phyloP scores from a whole-genome alignment of 2,797 vertebrate genomes.

The Loris lydekkerianus region DNA sequence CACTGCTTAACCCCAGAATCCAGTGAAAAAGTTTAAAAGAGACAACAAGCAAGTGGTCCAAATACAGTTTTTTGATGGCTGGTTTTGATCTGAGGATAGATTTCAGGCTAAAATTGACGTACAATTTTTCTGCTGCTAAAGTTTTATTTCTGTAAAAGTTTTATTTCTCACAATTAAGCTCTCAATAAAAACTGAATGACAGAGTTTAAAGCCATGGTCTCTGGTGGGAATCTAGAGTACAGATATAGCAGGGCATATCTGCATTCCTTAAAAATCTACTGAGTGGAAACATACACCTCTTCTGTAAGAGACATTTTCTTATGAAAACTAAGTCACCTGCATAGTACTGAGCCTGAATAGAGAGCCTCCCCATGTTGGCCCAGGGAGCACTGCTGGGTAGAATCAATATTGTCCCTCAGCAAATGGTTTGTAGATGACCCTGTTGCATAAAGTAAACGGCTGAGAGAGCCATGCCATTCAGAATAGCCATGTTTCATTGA shows the following conservation, averaged over 20 bases:
- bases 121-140: too few species aligned
- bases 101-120: background rate
- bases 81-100: conserved; percentile 28
- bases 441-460: background rate
- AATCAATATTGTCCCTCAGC: background rate
- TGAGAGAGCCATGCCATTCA: background rate
- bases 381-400: background rate
- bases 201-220: conserved; percentile 47
- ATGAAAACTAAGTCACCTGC: background rate
- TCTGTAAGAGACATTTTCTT: conserved; percentile 25
- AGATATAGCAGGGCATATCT: background rate
- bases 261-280: background rate
- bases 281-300: background rate
- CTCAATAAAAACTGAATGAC: conserved; percentile 28
- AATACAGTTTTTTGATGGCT: background rate
- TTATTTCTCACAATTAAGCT: conserved; percentile 55
- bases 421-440: background rate
- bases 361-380: background rate
- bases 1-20: background rate
- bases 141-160: background rate
- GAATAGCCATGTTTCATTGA: background rate
- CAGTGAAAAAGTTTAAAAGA: background rate
- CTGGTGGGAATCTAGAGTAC: background rate
- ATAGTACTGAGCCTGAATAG: background rate
- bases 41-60: background rate